Percentiles rank a stretch among this genome's conserved stretches.
Evolutionary conservation across 2,888 invertebrate species (phyloP).

Genomic region (Ferrisia virgata): DNA sequence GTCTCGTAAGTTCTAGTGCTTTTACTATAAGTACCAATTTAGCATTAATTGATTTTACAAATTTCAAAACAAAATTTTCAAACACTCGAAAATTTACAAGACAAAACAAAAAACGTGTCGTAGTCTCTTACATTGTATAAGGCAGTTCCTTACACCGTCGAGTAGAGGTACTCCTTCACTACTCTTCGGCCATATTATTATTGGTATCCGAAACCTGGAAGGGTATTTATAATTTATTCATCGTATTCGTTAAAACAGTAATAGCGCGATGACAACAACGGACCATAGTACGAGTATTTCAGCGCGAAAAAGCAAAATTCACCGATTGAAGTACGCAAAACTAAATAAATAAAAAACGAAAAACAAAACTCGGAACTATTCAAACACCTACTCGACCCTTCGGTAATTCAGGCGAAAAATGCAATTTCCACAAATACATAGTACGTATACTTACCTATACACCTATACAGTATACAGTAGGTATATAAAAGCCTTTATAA

Average conservation of each 20-base stretch:
- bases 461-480: too few relatives aligned
- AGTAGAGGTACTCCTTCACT: too few relatives aligned
- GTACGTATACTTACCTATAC: too few relatives aligned
- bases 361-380: neutral
- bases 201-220: neutral
- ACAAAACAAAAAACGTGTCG: neutral
- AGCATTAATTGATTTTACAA: neutral
- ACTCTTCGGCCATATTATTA: neutral
- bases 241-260: neutral
- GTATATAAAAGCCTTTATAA: too few relatives aligned
- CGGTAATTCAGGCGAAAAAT: neutral
- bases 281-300: neutral
- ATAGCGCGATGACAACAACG: neutral
- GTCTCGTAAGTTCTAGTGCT: too few relatives aligned
- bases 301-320: neutral
- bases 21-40: neutral
- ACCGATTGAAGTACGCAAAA: neutral
- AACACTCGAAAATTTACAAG: neutral
- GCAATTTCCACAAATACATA: neutral
- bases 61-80: neutral
- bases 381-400: neutral
- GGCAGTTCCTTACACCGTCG: neutral
- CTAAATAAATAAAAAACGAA: too few relatives aligned
- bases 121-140: neutral
- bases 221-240: neutral